A percentile compares a stretch with the other conserved stretches of the same genome.
phyloP scores from a whole-genome alignment of 2,797 vertebrate genomes.

The Cetoscarus ocellatus region DNA sequence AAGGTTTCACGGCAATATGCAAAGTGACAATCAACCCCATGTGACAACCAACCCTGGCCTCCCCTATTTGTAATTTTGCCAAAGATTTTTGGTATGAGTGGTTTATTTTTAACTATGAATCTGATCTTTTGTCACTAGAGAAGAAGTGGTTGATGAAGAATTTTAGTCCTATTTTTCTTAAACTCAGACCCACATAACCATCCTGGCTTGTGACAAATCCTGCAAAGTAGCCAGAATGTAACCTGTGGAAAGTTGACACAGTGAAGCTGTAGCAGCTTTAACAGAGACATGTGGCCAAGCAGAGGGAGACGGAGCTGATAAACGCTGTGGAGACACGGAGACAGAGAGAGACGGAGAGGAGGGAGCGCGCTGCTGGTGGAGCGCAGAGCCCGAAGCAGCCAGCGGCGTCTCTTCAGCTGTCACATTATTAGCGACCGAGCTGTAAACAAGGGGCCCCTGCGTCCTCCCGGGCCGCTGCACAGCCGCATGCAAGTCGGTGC shows the following conservation, averaged over 20 bases:
- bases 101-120: no score
- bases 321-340: neutral
- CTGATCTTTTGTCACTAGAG: no score
- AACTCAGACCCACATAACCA: no score
- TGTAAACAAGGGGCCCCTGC: constrained; percentile 90
- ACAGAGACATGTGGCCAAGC: neutral
- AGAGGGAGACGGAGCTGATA: constrained; percentile 13
- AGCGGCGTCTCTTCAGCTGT: constrained; percentile 86
- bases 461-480: constrained; percentile 85
- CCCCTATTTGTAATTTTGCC: no score
- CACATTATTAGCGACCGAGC: constrained; percentile 91
- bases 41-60: no score
- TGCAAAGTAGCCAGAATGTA: neutral
- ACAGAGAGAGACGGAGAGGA: no score
- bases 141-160: no score
- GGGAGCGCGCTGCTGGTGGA: constrained; percentile 25
- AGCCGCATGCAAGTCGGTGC: constrained; percentile 88
- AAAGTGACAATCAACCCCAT: no score
- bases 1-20: no score
- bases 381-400: constrained; percentile 56
- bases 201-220: no score
- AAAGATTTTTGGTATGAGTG: no score
- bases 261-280: constrained; percentile 12
- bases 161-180: no score
- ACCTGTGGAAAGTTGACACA: constrained; percentile 33